Evolutionary conservation across 2,113 vertebrate genomes (phyloP), one percentile per base, ranked within the genome.

Genomic region (Machaerirhynchus nigripectus): DNA sequence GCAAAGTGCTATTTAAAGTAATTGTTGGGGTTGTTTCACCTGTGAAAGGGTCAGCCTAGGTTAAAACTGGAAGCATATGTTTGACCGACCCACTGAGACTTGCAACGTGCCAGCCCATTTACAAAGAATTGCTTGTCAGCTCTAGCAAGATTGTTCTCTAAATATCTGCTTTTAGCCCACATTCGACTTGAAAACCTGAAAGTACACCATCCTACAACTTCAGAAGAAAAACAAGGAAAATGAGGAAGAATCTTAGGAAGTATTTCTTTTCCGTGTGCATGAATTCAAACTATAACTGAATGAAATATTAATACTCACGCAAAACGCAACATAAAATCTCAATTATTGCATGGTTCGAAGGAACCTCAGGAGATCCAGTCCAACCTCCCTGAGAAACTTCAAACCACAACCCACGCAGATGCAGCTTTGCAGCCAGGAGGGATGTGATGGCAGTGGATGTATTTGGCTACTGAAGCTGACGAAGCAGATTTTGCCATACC

Each of bases 211-310:
- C 40, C 44, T n/a, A 37, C 40, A 60, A 10, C 14, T 37, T 8
- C 42, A 30, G 27, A 69, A 11, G 18, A 19, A 82, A 87, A 67
- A 3, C 12, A 49, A 52, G 42, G 28, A 56, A 10, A 33, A 55
- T 17, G 4, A 40, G 18, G 68, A 76, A 59, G 10, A 87, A 67
- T 53, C 47, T 28, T 64, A 15, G 0, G 6, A 68, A 63, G 24
- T 5, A 8, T 26, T 75, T 26, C 2, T 67, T 57, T 80, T 57
- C 31, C 0, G 0, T 27, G 9, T 35, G 4, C 19, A 27, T 31
- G 24, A 84, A 75, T 70, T 64, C n/a, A 70, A 49, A 44, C 6
- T 39, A 13, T 19, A 47, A 35, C n/a, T 1, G 3, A 56, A 68
- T 15, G 18, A 69, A 90, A 52, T 2, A 7, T 11, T 49, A 73